Evolutionary conservation across 2,888 invertebrate genomes (phyloP).

Genomic region (Opisthograptis luteolata): DNA sequence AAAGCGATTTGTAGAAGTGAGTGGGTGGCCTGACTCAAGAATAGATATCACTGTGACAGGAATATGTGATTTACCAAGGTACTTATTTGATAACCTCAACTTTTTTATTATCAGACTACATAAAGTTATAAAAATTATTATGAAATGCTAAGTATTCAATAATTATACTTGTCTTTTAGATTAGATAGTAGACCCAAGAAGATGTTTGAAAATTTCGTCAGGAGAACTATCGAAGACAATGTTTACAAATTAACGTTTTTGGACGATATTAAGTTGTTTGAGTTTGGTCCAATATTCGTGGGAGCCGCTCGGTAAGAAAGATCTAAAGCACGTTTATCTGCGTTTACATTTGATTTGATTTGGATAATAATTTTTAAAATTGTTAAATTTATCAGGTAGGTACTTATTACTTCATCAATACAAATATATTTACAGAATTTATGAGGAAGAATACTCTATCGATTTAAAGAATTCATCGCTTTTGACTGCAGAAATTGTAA

Average conservation of each 20-base stretch:
- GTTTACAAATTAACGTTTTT: slow-evolving; percentile 73
- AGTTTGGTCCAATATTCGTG: slow-evolving; percentile 77
- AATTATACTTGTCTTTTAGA: slow-evolving; percentile 48
- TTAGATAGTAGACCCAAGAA: slow-evolving; percentile 77
- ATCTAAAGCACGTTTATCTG: no score
- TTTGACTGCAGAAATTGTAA: slow-evolving; percentile 73
- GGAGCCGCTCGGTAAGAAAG: slow-evolving; percentile 60
- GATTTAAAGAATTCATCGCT: slow-evolving; percentile 82
- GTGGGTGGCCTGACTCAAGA: slow-evolving; percentile 76
- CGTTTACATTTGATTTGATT: no score
- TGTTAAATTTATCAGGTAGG: no score
- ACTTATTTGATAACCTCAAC: no score
- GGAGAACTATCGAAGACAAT: slow-evolving; percentile 65
- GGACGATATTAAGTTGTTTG: slow-evolving; percentile 71
- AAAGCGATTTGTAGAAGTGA: slow-evolving; percentile 73
- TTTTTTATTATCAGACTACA: no score
- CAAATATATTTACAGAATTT: slow-evolving; percentile 58
- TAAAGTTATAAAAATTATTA: no score
- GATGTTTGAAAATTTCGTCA: slow-evolving; percentile 73
- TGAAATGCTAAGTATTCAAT: no score
- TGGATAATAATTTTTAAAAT: not conserved
- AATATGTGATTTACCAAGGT: slow-evolving; percentile 77
- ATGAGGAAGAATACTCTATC: slow-evolving; percentile 75
- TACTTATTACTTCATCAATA: not conserved
- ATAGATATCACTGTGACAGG: slow-evolving; percentile 63